Percentiles rank a stretch among this genome's conserved stretches.
Evolutionary conservation across 2,797 vertebrate genomes (phyloP).

Genomic region (Phrynocephalus guinanensis): DNA sequence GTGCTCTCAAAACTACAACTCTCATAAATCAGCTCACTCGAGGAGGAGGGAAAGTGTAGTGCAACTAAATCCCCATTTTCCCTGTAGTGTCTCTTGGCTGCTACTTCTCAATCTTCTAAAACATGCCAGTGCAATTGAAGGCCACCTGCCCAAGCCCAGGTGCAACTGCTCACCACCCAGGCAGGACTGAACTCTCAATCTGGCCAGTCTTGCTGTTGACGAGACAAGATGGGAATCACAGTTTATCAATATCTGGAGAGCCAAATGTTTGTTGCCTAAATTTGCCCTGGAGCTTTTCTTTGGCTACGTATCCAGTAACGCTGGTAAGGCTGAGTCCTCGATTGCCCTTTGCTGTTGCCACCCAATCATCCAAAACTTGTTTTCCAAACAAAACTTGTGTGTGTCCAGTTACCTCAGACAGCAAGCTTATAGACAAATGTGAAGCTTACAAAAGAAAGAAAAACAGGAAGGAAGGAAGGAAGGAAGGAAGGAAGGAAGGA

Average conservation of each 20-base stretch:
- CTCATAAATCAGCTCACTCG: too few species aligned
- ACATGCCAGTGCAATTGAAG: too few species aligned
- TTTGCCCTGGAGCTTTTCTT: neutral
- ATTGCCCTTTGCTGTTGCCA: too few species aligned
- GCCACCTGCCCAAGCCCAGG: neutral
- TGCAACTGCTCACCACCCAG: too few species aligned
- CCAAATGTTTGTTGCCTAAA: neutral
- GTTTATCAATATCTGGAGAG: neutral
- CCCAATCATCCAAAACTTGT: neutral
- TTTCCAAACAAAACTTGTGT: slow-evolving; percentile 23
- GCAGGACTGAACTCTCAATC: too few species aligned
- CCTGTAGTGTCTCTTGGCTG: too few species aligned
- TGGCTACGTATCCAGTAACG: neutral
- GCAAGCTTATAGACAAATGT: slow-evolving; percentile 17
- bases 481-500: slow-evolving; percentile 28
- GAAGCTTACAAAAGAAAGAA: neutral
- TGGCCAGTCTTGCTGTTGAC: neutral
- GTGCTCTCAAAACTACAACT: too few species aligned
- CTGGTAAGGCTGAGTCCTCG: too few species aligned
- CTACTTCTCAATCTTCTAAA: too few species aligned
- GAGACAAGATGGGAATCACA: neutral
- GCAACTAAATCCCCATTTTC: too few species aligned
- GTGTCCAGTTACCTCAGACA: neutral
- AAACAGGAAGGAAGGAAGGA: neutral
- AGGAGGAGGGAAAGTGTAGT: too few species aligned